Percentiles rank a stretch among this genome's conserved stretches.
Evolutionary conservation across 2,888 invertebrate genomes (phyloP).

Genomic region (Punctoribates punctum): DNA sequence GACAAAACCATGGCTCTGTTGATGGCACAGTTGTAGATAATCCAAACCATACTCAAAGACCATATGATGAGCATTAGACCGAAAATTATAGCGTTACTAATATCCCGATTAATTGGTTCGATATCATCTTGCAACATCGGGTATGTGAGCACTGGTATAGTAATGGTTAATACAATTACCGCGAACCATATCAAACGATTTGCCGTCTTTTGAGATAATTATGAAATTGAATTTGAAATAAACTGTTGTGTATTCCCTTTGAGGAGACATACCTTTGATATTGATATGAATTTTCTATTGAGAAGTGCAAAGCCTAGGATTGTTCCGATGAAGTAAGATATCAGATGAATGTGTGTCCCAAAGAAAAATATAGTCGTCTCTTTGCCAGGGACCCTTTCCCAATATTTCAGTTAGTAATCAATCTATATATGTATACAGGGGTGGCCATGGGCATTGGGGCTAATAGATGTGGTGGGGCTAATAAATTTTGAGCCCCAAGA

Average conservation of each 20-base stretch:
- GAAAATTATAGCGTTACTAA: conserved; percentile 7
- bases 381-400: not conserved
- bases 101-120: not conserved
- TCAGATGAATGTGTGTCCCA: conserved; percentile 35
- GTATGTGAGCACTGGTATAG: conserved; percentile 8
- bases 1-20: conserved; percentile 7
- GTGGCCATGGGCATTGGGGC: too few relatives aligned
- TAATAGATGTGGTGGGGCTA: too few relatives aligned
- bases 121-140: not conserved
- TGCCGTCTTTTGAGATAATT: not conserved
- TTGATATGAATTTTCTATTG: not conserved
- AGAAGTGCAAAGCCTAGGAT: conserved; percentile 20
- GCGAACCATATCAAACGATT: not conserved
- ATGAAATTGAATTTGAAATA: not conserved
- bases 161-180: not conserved
- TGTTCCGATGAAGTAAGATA: conserved; percentile 28
- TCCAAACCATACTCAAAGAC: conserved; percentile 29
- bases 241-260: not conserved
- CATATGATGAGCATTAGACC: conserved; percentile 1
- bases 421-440: not conserved
- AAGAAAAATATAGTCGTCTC: conserved; percentile 15
- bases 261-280: not conserved
- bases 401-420: not conserved
- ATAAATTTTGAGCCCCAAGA: too few relatives aligned
- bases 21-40: conserved; percentile 40